Conservation (phyloP, 2,113 vertebrate species). For the Hyperopisus bebe region DNA sequence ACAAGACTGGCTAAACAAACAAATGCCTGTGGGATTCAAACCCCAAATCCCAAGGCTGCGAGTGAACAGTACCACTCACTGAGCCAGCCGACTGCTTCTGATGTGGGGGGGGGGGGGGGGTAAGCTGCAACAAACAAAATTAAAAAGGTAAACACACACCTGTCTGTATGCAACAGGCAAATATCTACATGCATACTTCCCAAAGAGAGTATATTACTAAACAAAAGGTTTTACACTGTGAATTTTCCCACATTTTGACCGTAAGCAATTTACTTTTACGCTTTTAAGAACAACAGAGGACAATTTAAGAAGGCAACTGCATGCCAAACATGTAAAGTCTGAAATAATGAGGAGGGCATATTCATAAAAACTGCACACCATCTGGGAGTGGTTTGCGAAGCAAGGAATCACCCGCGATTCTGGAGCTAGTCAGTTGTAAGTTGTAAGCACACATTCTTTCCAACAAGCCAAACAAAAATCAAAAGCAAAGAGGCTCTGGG, state of each 20-base stretch:
- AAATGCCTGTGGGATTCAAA: background rate
- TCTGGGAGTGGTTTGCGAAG: slow-evolving; percentile 77
- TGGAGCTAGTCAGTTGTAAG: slow-evolving; percentile 70
- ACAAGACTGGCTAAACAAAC: background rate
- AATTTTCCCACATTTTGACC: slow-evolving; percentile 53
- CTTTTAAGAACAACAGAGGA: slow-evolving; percentile 40
- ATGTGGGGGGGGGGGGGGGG: background rate
- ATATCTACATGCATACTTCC: slow-evolving; percentile 30
- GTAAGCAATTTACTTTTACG: slow-evolving; percentile 39
- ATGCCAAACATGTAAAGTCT: slow-evolving; percentile 54
- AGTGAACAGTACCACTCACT: background rate
- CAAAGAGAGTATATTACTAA: background rate
- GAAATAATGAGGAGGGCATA: slow-evolving; percentile 57
- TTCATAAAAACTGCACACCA: slow-evolving; percentile 64
- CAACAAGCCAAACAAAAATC: slow-evolving; percentile 62
- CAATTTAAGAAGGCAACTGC: slow-evolving; percentile 11
- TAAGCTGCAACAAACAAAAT: background rate
- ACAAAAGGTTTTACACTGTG: slow-evolving; percentile 39
- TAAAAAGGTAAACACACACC: background rate
- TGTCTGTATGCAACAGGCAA: slow-evolving; percentile 24
- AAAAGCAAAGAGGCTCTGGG: slow-evolving; percentile 54
- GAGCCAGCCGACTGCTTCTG: background rate
- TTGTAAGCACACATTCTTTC: slow-evolving; percentile 82
- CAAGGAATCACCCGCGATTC: slow-evolving; percentile 78
- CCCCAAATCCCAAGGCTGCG: background rate